Evolutionary conservation across 2,888 invertebrate genomes (phyloP).

Genomic region (Cheilosia variabilis): DNA sequence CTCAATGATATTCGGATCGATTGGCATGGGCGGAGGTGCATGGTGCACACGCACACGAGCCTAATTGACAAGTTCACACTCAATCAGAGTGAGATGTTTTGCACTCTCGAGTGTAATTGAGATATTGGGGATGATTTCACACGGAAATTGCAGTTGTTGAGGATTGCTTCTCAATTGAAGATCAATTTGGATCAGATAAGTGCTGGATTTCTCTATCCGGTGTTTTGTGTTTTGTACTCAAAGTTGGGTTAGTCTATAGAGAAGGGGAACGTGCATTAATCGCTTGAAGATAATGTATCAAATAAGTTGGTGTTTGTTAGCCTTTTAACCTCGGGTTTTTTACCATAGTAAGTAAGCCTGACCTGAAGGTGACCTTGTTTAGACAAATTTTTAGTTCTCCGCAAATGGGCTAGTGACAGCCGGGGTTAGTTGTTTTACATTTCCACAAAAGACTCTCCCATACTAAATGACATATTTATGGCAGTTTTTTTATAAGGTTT

Average conservation of each 20-base stretch:
- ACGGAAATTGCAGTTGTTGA: background rate
- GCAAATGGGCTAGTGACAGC: too few species aligned
- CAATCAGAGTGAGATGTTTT: conserved; percentile 53
- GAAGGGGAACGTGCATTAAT: too few species aligned
- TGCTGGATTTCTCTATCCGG: background rate
- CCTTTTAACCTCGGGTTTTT: too few species aligned
- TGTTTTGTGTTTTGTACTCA: background rate
- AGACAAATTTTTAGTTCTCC: too few species aligned
- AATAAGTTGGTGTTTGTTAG: too few species aligned
- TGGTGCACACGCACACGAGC: conserved; percentile 6
- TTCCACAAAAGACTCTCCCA: too few species aligned
- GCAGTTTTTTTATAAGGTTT: too few species aligned
- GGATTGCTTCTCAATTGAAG: background rate
- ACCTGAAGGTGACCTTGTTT: too few species aligned
- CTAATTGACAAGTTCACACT: conserved; percentile 53
- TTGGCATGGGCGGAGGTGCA: conserved; percentile 23
- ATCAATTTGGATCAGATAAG: background rate
- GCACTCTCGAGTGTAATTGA: conserved; percentile 32
- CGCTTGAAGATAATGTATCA: too few species aligned
- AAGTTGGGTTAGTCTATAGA: background rate
- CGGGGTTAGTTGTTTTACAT: too few species aligned
- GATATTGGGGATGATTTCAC: conserved; percentile 40
- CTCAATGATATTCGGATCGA: conserved; percentile 55
- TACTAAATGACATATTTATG: too few species aligned
- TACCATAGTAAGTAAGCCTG: too few species aligned